Percentiles rank a stretch among this genome's conserved stretches.
phyloP scores from a whole-genome alignment of 2,888 invertebrate species.

The Linyphia triangularis region DNA sequence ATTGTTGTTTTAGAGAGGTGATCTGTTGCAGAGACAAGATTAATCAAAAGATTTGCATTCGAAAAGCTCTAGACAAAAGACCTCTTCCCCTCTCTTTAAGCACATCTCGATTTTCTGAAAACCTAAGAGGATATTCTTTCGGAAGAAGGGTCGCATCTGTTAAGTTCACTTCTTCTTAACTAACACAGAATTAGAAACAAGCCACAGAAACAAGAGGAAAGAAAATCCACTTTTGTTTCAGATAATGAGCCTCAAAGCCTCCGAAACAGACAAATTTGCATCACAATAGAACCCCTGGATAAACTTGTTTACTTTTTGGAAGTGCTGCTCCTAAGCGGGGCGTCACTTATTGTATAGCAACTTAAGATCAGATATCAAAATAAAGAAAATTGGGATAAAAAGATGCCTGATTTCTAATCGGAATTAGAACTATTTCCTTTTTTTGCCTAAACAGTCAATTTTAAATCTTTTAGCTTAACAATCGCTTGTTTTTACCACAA shows the following conservation, averaged over 20 bases:
- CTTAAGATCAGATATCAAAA: conserved; percentile 58
- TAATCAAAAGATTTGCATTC: conserved; percentile 75
- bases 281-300: conserved; percentile 69
- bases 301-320: conserved; percentile 74
- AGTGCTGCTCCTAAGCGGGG: conserved; percentile 59
- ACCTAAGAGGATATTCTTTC: conserved; percentile 59
- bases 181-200: conserved; percentile 74
- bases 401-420: conserved; percentile 41
- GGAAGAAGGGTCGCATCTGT: conserved; percentile 42
- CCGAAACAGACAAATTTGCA: conserved; percentile 72
- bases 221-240: conserved; percentile 75
- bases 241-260: conserved; percentile 72
- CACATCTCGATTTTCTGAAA: conserved; percentile 72
- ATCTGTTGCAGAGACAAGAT: conserved; percentile 73
- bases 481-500: background rate
- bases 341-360: conserved; percentile 50
- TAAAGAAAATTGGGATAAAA: conserved; percentile 39
- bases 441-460: background rate
- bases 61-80: conserved; percentile 68
- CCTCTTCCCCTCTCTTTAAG: conserved; percentile 45
- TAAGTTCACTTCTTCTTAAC: conserved; percentile 66
- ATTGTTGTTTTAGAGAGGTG: conserved; percentile 74
- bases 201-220: conserved; percentile 71
- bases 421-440: conserved; percentile 38
- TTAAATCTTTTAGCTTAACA: conserved; percentile 12